These are phyloP conservation scores for Campodea augens DNA, from an alignment of 1,140 invertebrate genomes.

Conservation along the genomic window DNA sequence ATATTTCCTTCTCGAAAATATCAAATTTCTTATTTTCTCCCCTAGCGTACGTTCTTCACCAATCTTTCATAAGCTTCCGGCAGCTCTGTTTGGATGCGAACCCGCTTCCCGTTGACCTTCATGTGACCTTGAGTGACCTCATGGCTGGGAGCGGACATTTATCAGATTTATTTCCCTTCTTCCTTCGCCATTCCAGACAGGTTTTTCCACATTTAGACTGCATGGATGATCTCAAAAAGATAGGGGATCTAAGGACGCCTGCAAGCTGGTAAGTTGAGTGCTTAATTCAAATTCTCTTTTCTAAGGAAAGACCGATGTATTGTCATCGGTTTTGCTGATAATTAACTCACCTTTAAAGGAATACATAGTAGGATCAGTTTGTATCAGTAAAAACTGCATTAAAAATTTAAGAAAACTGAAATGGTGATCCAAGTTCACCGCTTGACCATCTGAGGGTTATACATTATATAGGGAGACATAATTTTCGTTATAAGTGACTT, in stretches of 20 bases:
- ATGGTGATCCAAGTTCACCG: too few species aligned
- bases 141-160: conserved; percentile 60
- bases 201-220: conserved; percentile 95
- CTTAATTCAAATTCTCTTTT: too few species aligned
- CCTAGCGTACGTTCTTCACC: conserved; percentile 26
- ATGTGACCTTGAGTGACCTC: conserved; percentile 83
- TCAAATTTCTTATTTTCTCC: not conserved
- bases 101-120: conserved; percentile 74
- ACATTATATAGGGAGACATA: too few species aligned
- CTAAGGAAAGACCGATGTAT: too few species aligned
- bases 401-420: too few species aligned
- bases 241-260: conserved; percentile 81
- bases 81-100: conserved; percentile 68
- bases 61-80: conserved; percentile 75
- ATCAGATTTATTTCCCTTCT: conserved; percentile 86
- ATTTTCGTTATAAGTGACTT: too few species aligned
- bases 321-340: too few species aligned
- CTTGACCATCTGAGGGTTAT: too few species aligned
- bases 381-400: too few species aligned
- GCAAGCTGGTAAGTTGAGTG: conserved; percentile 75
- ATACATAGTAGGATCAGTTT: too few species aligned
- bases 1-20: conserved; percentile 4
- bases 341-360: too few species aligned
- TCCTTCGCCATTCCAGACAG: conserved; percentile 69
- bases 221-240: conserved; percentile 90